Evolutionary conservation across 2,113 vertebrate species (phyloP).

Genomic region (Tor tambroides): DNA sequence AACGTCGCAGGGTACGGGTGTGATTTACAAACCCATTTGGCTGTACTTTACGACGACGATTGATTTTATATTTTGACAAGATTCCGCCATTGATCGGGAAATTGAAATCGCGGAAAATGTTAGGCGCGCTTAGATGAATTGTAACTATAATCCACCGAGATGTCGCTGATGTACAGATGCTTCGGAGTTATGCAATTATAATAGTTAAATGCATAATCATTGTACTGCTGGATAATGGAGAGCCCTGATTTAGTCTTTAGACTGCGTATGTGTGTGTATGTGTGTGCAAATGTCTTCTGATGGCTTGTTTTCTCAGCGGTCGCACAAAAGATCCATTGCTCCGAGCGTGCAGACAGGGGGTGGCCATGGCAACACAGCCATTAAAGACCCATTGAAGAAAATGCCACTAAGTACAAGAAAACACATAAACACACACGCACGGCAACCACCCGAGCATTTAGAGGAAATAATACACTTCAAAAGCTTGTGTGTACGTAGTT

Average conservation of each 20-base stretch:
- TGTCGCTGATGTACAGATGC: not conserved
- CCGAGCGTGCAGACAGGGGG: slow-evolving; percentile 34
- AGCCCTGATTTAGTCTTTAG: slow-evolving; percentile 1
- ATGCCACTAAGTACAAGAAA: slow-evolving; percentile 29
- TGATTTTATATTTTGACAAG: slow-evolving; percentile 12
- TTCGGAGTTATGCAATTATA: not conserved
- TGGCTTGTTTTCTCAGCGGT: slow-evolving; percentile 47
- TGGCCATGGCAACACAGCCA: slow-evolving; percentile 56
- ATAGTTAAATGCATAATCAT: slow-evolving; percentile 27
- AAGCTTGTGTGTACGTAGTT: not conserved
- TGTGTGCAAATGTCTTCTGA: slow-evolving; percentile 29
- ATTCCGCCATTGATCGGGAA: not conserved
- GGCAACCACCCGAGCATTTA: not conserved
- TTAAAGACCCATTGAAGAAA: slow-evolving; percentile 49
- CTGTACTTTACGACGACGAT: not conserved
- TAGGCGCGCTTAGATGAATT: not conserved
- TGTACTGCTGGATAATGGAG: slow-evolving; percentile 2
- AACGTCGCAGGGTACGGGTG: not conserved
- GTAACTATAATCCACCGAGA: not conserved
- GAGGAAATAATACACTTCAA: not conserved
- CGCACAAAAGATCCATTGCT: slow-evolving; percentile 42
- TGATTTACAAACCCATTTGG: slow-evolving; percentile 29
- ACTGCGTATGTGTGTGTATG: not conserved
- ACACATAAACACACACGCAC: slow-evolving; percentile 11
- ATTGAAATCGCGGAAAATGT: not conserved